These are phyloP conservation scores for Clunio marinus DNA, from an alignment of 2,888 invertebrate species.

Conservation along the genomic window DNA sequence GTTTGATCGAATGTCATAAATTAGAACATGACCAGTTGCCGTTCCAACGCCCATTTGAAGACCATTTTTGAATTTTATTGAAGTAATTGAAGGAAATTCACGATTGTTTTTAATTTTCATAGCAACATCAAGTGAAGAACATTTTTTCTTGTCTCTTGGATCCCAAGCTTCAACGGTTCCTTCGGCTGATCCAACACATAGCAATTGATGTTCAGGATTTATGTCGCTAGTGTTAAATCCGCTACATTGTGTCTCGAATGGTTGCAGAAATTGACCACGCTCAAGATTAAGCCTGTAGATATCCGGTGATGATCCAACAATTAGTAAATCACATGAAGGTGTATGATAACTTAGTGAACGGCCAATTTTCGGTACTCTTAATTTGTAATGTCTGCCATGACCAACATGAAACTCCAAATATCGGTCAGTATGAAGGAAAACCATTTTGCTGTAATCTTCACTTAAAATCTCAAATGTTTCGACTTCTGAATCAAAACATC, in stretches of 20 bases:
- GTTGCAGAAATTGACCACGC: slow-evolving; percentile 87
- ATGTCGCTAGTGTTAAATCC: slow-evolving; percentile 79
- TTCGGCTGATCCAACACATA: slow-evolving; percentile 81
- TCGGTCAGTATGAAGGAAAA: slow-evolving; percentile 78
- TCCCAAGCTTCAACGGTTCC: slow-evolving; percentile 97
- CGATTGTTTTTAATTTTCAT: slow-evolving; percentile 57
- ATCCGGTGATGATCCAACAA: slow-evolving; percentile 84
- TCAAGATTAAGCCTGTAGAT: slow-evolving; percentile 93
- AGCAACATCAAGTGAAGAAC: slow-evolving; percentile 81
- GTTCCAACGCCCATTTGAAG: slow-evolving; percentile 86
- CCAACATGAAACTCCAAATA: slow-evolving; percentile 94
- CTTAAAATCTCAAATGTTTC: slow-evolving; percentile 88
- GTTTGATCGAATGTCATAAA: slow-evolving; percentile 91
- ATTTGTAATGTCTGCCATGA: slow-evolving; percentile 83
- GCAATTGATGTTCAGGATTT: slow-evolving; percentile 82
- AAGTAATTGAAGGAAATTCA: slow-evolving; percentile 59
- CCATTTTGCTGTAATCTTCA: slow-evolving; percentile 92
- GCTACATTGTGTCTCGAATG: slow-evolving; percentile 69
- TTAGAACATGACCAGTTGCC: slow-evolving; percentile 84
- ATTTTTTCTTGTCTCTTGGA: slow-evolving; percentile 72
- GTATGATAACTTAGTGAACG: slow-evolving; percentile 88
- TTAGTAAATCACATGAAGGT: slow-evolving; percentile 84
- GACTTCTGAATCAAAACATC: slow-evolving; percentile 95
- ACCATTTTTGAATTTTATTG: slow-evolving; percentile 71
- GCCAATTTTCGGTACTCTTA: slow-evolving; percentile 92